phyloP scores from a whole-genome alignment of 2,888 invertebrate species.

The Apamea epomidion region DNA sequence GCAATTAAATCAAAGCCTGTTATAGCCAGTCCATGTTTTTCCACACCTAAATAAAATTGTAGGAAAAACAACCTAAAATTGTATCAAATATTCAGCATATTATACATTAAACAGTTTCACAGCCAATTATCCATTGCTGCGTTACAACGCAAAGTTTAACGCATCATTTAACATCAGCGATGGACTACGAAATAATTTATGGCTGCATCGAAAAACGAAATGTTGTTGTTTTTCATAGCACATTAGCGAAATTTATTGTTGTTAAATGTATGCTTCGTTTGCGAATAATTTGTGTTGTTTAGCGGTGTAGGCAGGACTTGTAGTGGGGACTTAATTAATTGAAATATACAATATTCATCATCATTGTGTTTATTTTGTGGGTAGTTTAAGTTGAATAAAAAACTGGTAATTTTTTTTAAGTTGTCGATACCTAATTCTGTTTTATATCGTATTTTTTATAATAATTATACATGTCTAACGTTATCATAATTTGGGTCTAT shows the following conservation, averaged over 20 bases:
- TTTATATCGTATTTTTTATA: background rate
- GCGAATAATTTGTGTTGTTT: slow-evolving; percentile 18
- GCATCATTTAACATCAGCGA: slow-evolving; percentile 62
- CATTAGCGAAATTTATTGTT: slow-evolving; percentile 52
- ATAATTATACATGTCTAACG: too few relatives aligned
- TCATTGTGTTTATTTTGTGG: background rate
- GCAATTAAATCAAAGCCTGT: background rate
- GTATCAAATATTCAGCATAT: slow-evolving; percentile 29
- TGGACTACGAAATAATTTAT: slow-evolving; percentile 60
- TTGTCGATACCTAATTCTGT: background rate
- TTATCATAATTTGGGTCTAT: too few relatives aligned
- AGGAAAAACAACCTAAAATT: slow-evolving; percentile 1
- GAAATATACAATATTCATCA: too few relatives aligned
- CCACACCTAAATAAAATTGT: background rate
- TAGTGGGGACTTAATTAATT: background rate
- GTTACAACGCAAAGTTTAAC: slow-evolving; percentile 44
- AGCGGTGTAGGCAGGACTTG: background rate
- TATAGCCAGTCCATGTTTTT: too few relatives aligned
- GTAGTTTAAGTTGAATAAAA: background rate
- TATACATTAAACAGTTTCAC: slow-evolving; percentile 45
- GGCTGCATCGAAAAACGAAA: slow-evolving; percentile 35
- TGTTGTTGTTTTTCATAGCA: slow-evolving; percentile 55
- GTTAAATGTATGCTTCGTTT: slow-evolving; percentile 53
- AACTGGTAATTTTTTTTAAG: background rate
- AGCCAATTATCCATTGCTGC: slow-evolving; percentile 56